Evolutionary conservation across 2,888 invertebrate genomes (phyloP).

Genomic region (Magallana nippona): DNA sequence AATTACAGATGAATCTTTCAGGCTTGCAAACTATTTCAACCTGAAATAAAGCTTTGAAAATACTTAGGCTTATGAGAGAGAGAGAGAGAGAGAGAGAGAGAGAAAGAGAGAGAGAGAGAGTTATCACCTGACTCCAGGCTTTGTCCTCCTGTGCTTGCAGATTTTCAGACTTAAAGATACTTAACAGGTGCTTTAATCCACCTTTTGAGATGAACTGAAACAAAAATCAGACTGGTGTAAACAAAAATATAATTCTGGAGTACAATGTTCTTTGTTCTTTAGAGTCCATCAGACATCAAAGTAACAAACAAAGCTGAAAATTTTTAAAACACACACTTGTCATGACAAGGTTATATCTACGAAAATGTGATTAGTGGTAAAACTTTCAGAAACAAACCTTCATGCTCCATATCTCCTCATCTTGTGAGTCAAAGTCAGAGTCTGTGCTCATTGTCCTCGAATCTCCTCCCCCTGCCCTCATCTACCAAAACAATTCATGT

Average conservation of each 20-base stretch:
- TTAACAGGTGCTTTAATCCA: constrained; percentile 92
- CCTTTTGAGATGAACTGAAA: constrained; percentile 90
- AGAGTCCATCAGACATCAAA: no score
- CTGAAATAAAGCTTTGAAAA: no score
- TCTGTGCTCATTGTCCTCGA: constrained; percentile 63
- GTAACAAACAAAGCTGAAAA: no score
- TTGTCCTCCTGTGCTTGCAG: constrained; percentile 86
- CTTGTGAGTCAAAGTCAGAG: constrained; percentile 64
- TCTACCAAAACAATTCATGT: constrained; percentile 53
- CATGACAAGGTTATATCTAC: no score
- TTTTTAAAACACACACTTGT: no score
- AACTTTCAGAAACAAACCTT: constrained; percentile 54
- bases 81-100: no score
- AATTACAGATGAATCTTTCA: no score
- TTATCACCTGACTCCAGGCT: constrained; percentile 84
- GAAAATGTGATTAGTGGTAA: no score
- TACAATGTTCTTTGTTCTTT: no score
- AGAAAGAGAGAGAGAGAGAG: not conserved
- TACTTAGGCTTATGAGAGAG: no score
- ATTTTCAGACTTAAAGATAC: constrained; percentile 93
- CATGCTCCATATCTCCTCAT: constrained; percentile 74
- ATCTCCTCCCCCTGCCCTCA: constrained; percentile 67
- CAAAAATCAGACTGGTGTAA: constrained; percentile 22
- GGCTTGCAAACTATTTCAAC: no score
- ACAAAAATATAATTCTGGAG: not conserved